Evolutionary conservation across 1,140 invertebrate genomes (phyloP), one percentile per base, ranked within the genome.

Genomic region (Bicyclus anynana): DNA sequence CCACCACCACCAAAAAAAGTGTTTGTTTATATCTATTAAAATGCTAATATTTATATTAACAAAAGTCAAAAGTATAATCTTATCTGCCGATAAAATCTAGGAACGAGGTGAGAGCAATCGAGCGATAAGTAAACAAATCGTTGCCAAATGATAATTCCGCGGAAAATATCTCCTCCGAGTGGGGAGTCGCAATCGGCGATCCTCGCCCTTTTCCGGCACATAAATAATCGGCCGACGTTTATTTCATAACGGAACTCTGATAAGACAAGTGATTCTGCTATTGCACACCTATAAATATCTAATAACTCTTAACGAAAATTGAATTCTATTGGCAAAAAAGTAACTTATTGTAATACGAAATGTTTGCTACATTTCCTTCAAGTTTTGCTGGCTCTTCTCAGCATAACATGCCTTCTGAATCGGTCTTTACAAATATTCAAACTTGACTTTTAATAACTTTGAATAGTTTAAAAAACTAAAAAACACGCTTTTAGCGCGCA

Each of bases 141-240:
- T 53, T 65, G 56, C 59, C 59, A 69, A 80, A 75, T 74, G 73
- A 78, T 80, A 76, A 73, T 79, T 83, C 69, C 63, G 62, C 65
- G 57, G 10, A 44, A 80, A 74, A 77, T 78, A 77, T 73, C 67
- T 72, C 65, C 72, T 78, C 70, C 70, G 69, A 72, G 62, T 71
- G 68, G 80, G 77, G 76, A 56, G 69, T 72, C 62, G 62, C 69
- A 72, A 80, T 80, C 75, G 70, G 70, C 40, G 67, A 70, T 63
- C 67, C 64, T 70, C 66, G 63, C 76, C 76, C 77, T 76, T 74
- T 74, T 76, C 74, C 73, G 40, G 69, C 48, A 59, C 74, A 80
- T 84, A 84, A 84, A 84, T 84, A 84, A 79, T 80, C 70, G 67
- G 56, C 50, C 50, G 72, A 80, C 79, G 65, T 80, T 84, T 80